Conservation (phyloP, 2,113 vertebrate genomes). For the Mungos mungo region DNA sequence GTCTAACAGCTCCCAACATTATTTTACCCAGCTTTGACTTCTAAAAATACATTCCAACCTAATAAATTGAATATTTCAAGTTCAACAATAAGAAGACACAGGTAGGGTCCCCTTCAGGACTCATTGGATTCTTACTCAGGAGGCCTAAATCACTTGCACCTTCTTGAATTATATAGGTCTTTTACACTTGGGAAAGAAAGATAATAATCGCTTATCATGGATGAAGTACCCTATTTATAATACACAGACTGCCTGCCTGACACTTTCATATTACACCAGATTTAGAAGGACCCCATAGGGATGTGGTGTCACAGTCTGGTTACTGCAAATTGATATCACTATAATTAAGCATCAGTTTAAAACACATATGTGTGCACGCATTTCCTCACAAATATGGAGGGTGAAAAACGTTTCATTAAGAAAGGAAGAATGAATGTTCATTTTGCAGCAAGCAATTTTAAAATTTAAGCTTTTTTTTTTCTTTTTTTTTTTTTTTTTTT, state of each 20-base stretch:
- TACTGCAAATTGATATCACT: slow-evolving; percentile 81
- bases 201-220: slow-evolving; percentile 87
- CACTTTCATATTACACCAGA: slow-evolving; percentile 85
- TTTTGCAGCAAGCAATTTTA: slow-evolving; percentile 73
- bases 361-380: slow-evolving; percentile 31
- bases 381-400: neutral
- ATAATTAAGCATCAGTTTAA: slow-evolving; percentile 83
- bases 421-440: slow-evolving; percentile 75
- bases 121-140: slow-evolving; percentile 82
- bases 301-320: slow-evolving; percentile 83
- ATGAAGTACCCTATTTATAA: slow-evolving; percentile 88
- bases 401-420: slow-evolving; percentile 58
- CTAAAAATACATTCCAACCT: slow-evolving; percentile 81
- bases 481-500: neutral
- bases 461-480: slow-evolving; percentile 50
- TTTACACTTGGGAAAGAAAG: slow-evolving; percentile 87
- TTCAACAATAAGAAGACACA: slow-evolving; percentile 82
- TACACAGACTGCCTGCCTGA: slow-evolving; percentile 83
- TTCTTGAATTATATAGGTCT: slow-evolving; percentile 85
- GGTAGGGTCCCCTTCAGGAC: slow-evolving; percentile 85
- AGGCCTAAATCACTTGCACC: slow-evolving; percentile 83
- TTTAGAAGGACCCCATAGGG: slow-evolving; percentile 85
- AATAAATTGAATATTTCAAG: slow-evolving; percentile 84
- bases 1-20: slow-evolving; percentile 79
- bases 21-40: slow-evolving; percentile 81